These are phyloP conservation scores for Spheniscus humboldti DNA, from an alignment of 2,797 vertebrate genomes.

Conservation along the genomic window DNA sequence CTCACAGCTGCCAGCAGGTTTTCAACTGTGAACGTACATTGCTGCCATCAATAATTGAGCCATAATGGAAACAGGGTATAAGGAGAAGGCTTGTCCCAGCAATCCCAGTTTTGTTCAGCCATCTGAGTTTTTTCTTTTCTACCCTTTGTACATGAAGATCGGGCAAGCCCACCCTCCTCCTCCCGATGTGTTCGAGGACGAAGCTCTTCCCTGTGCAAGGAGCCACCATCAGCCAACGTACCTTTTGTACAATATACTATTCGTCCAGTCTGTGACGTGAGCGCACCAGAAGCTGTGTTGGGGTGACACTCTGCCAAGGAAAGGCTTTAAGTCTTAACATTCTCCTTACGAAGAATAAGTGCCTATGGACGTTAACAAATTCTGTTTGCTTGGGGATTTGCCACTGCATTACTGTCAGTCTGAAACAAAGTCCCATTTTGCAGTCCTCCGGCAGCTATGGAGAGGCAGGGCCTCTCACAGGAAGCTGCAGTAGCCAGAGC, in stretches of 20 bases:
- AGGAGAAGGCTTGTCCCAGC: neutral
- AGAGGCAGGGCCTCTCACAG: neutral
- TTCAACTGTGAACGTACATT: neutral
- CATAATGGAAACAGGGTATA: neutral
- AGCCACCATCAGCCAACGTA: neutral
- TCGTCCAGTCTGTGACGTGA: neutral
- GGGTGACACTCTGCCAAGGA: neutral
- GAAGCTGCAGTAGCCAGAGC: constrained; percentile 24
- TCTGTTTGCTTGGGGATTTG: neutral
- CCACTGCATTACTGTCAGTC: neutral
- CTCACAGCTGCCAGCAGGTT: neutral
- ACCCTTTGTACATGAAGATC: neutral
- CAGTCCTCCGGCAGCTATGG: neutral
- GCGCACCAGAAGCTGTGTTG: neutral
- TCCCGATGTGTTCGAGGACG: neutral
- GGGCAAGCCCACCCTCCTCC: neutral
- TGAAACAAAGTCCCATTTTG: constrained; percentile 8
- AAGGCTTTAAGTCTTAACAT: neutral
- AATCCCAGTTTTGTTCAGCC: neutral
- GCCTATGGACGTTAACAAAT: constrained; percentile 1
- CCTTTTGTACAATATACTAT: rapidly evolving
- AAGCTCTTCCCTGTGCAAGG: neutral
- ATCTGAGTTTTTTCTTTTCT: neutral
- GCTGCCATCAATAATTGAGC: neutral
- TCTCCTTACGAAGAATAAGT: neutral